Evolutionary conservation across 2,888 invertebrate species (phyloP), one percentile per base, ranked within the genome.

Genomic region (Plemyria rubiginata): DNA sequence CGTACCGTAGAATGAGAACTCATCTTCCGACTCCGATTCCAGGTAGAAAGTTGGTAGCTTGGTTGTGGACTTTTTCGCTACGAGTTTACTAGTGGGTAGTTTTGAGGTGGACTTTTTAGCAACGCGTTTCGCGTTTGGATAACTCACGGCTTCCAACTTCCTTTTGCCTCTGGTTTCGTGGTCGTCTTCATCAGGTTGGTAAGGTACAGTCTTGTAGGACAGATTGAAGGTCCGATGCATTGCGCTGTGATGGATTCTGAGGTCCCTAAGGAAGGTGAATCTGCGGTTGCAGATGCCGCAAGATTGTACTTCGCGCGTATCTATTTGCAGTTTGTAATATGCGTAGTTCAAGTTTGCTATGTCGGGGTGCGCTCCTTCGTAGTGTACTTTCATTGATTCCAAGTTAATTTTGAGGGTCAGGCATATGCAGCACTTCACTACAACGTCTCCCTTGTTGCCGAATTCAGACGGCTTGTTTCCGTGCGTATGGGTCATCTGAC

Each of bases 21-120:
- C 87, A 0, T 72, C 70, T 0, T 68, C 65, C 0, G 36, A 48
- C 16, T 67, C 68, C 0, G 61, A 54, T 0, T 76, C 73, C 0
- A 60, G 49, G 0, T 77, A 72, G 0, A 63, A 57, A 15, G 67
- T 65, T 0, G 90, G 89, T 15, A 87, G 68, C 71, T 86, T 90
- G 12, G 93, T 92, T 0, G 94, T 94, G 0, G 94, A 94, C 72
- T 94, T 94, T 45, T 75, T 87, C 0, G 92, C 90, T 0, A 88
- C 76, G 0, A 75, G 7, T 7, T 49, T 49, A 12, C 71, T 72
- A 0, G 59, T 65, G 0, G 89, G 87, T 13, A 88, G 71, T 71
- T 88, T 89, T 0, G 88, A 76, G 0, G 88, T 88, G 0, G 88
- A 88, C 67, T 88, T 88, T 57, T 71, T 81, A 2, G 88, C 88